Evolutionary conservation across 2,113 vertebrate genomes (phyloP).

Genomic region (Gobius niger): DNA sequence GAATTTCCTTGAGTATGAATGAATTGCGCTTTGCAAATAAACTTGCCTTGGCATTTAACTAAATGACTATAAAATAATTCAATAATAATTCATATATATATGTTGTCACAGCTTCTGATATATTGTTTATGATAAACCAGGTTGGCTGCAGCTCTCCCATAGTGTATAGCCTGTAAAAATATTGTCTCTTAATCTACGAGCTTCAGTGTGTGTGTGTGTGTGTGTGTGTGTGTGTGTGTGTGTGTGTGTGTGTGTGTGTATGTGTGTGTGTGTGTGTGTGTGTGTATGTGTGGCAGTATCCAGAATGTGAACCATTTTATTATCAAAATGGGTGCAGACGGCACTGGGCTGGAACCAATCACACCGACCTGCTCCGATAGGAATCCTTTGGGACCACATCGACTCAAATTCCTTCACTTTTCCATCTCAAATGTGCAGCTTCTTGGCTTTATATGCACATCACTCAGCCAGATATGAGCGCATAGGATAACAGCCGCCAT

Average conservation of each 20-base stretch:
- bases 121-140: too few species aligned
- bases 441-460: constrained; percentile 63
- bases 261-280: constrained; percentile 53
- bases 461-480: constrained; percentile 57
- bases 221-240: constrained; percentile 62
- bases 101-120: too few species aligned
- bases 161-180: constrained; percentile 41
- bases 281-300: constrained; percentile 59
- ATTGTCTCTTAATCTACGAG: constrained; percentile 38
- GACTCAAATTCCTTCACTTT: constrained; percentile 53
- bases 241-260: constrained; percentile 51
- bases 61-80: too few species aligned
- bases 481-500: constrained; percentile 43
- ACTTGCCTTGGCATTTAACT: too few species aligned
- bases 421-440: constrained; percentile 53
- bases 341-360: constrained; percentile 73
- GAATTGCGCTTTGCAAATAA: too few species aligned
- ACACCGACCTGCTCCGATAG: constrained; percentile 70
- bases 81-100: too few species aligned
- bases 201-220: constrained; percentile 51
- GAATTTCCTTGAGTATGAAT: too few species aligned
- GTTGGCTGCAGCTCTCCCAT: constrained; percentile 21
- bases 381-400: constrained; percentile 63
- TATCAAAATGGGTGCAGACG: constrained; percentile 75
- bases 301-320: constrained; percentile 69